Conservation (phyloP, 2,888 invertebrate genomes). For the Phalera bucephala region DNA sequence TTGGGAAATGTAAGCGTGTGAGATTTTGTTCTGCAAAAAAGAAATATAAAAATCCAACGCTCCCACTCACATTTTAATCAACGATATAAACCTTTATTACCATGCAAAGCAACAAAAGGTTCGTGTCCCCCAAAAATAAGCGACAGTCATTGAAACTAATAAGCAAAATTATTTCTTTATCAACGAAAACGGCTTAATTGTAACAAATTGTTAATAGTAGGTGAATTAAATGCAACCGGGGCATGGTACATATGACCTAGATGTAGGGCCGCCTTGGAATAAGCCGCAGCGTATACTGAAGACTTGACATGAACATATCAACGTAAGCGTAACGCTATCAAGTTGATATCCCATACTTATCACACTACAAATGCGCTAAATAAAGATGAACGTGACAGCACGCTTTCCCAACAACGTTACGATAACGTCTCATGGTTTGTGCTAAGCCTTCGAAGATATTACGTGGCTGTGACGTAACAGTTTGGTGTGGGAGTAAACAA, state of each 20-base stretch:
- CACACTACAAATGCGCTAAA: too few relatives aligned
- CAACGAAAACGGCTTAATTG: slow-evolving; percentile 32
- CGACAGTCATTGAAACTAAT: slow-evolving; percentile 8
- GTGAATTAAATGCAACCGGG: slow-evolving; percentile 48
- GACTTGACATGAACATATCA: too few relatives aligned
- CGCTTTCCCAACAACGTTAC: too few relatives aligned
- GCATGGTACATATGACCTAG: slow-evolving; percentile 34
- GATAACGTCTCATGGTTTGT: too few relatives aligned
- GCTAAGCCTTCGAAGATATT: neutral
- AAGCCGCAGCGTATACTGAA: slow-evolving; percentile 17
- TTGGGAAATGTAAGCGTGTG: too few relatives aligned
- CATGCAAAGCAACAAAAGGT: too few relatives aligned
- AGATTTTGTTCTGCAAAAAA: too few relatives aligned
- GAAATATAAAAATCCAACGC: neutral
- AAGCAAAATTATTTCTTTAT: slow-evolving; percentile 9
- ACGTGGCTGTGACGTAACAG: neutral
- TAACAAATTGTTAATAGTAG: slow-evolving; percentile 47
- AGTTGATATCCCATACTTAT: too few relatives aligned
- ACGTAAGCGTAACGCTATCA: too few relatives aligned
- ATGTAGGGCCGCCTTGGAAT: slow-evolving; percentile 19
- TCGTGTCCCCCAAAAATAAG: neutral
- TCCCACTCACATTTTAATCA: too few relatives aligned
- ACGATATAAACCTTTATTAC: too few relatives aligned
- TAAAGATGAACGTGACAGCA: too few relatives aligned
- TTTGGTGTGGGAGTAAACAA: slow-evolving; percentile 5